These are phyloP conservation scores for Syrista parreyssii DNA, from an alignment of 2,888 invertebrate genomes.

Conservation along the genomic window DNA sequence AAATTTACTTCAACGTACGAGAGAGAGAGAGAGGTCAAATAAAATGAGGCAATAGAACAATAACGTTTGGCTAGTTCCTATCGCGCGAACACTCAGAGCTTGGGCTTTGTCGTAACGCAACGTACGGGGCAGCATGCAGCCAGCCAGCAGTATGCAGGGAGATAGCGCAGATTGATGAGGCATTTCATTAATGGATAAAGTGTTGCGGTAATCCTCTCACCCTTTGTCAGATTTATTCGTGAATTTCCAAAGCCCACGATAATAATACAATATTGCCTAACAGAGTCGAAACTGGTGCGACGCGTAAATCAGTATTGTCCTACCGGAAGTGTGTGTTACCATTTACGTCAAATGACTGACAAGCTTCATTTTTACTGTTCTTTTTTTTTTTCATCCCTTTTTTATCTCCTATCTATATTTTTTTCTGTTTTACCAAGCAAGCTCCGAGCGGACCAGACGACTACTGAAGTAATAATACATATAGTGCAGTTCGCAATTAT, in stretches of 20 bases:
- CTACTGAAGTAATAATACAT: background rate
- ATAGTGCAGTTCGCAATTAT: background rate
- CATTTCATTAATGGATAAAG: constrained; percentile 50
- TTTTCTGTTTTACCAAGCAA: background rate
- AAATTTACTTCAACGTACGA: background rate
- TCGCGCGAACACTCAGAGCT: background rate
- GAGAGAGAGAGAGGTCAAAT: background rate
- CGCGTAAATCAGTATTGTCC: background rate
- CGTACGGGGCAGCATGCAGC: too few relatives aligned
- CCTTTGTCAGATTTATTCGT: constrained; percentile 3
- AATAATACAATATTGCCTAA: background rate
- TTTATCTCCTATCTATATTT: background rate
- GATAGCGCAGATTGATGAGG: constrained; percentile 44
- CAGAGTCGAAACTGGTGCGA: background rate
- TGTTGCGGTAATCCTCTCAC: constrained; percentile 33
- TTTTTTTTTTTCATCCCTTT: background rate
- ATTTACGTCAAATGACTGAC: background rate
- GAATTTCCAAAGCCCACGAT: background rate
- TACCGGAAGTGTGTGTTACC: background rate
- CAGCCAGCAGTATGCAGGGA: background rate
- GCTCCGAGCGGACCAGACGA: background rate
- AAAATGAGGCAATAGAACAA: background rate
- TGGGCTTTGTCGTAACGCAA: too few relatives aligned
- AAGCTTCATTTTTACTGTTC: background rate
- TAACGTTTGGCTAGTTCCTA: background rate